Conservation (phyloP, 2,888 invertebrate species). For the Siphonodentalium dalli region DNA sequence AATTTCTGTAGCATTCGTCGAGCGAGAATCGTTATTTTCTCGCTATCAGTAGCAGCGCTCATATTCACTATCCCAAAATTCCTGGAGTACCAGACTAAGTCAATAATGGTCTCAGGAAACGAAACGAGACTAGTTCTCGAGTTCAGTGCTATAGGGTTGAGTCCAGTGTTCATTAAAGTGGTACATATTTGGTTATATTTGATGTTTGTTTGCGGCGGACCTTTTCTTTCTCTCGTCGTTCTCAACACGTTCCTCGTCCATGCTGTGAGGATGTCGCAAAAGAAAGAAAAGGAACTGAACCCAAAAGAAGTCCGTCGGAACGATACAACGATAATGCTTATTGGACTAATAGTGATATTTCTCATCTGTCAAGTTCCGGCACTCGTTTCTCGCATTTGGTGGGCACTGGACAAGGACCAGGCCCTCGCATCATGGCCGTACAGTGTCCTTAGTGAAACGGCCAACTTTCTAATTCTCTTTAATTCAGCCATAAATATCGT, state of each 20-base stretch:
- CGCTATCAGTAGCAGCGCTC: conserved; percentile 46
- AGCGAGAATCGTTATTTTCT: conserved; percentile 52
- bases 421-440: conserved; percentile 33
- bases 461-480: conserved; percentile 60
- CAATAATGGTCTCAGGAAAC: conserved; percentile 23
- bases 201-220: conserved; percentile 60
- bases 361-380: conserved; percentile 64
- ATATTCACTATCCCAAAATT: conserved; percentile 61
- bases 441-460: conserved; percentile 59
- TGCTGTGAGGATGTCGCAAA: conserved; percentile 57
- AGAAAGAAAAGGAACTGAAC: conserved; percentile 55
- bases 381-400: conserved; percentile 62
- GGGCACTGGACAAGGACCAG: conserved; percentile 46
- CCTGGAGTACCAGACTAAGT: conserved; percentile 56
- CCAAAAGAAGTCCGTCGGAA: conserved; percentile 59
- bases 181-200: conserved; percentile 63
- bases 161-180: conserved; percentile 46
- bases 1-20: conserved; percentile 53
- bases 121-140: no score
- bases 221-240: conserved; percentile 60
- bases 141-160: conserved; percentile 51
- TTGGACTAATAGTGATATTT: conserved; percentile 64
- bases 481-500: conserved; percentile 65
- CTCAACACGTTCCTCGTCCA: conserved; percentile 61
- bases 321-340: conserved; percentile 65